Base-by-base conservation (phyloP, 2,888 invertebrate genomes). In the Drosophila anomalipes region DNA sequence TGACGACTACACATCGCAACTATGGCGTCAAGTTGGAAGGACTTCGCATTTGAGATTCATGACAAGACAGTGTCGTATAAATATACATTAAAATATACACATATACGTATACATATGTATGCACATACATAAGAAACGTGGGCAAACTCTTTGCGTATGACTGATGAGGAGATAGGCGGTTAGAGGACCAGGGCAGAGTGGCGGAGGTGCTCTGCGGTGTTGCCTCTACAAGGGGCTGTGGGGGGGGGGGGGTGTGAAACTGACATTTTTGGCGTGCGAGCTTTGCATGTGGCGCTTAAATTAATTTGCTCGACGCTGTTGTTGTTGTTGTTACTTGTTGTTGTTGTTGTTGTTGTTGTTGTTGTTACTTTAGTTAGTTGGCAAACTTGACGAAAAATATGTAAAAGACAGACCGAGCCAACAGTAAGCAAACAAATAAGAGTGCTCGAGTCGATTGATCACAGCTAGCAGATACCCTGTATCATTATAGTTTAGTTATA, bases 211-310 rank as follows among this genome's bases (percentile, higher is more conserved):
- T 41, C 4, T n/a, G 41, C 41, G 44, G 12, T 5, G 44, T 57
- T 37, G 52, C 47, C 57, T 41, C 37, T 53, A 56, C 52, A 47
- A 26, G 47, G 26, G 26, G 47, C 9, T 2, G 22, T 22, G 7
- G 72, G 77, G 77, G 16, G 22, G 0, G 7, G 72, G 77, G 77
- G 16, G 66, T 70, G 72, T 65, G 71, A 81, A 81, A 70, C 62
- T 59, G 68, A 68, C 61, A 61, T 62, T 61, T 66, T 52, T 62
- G 69, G 85, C 79, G 82, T 79, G 80, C 69, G 77, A 80, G 83
- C 74, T 79, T 83, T 83, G 86, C 86, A 83, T 83, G 86, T 73
- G 86, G 83, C 76, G 86, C 86, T 72, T 86, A 83, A 83, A 83
- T 83, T 83, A 83, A 83, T 86, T 86, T 86, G 76, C 86, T 76